Evolutionary conservation across 53 echinoderm and acorn worm genomes (phyloP).

Genomic region (Echinarachnius parma): DNA sequence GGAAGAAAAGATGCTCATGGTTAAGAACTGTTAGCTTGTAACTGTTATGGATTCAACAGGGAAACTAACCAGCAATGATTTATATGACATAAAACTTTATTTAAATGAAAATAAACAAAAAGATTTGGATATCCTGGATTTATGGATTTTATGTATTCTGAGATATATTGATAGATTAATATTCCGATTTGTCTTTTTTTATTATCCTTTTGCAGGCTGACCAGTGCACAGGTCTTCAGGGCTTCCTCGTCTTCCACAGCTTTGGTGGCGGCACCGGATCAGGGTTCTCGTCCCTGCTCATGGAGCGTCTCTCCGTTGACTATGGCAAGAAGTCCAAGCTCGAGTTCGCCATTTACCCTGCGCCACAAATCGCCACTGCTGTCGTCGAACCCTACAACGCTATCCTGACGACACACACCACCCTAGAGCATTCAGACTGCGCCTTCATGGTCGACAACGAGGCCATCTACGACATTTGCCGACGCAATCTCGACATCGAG

Average conservation of each 20-base stretch:
- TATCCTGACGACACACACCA: conserved; percentile 65
- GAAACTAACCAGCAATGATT: no score
- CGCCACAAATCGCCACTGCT: conserved; percentile 61
- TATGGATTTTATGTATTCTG: no score
- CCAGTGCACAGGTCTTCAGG: conserved; percentile 76
- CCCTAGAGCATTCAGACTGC: conserved; percentile 65
- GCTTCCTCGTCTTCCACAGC: conserved; percentile 88
- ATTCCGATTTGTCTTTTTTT: neutral
- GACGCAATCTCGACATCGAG: conserved; percentile 72
- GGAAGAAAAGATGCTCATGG: no score
- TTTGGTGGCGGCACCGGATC: conserved; percentile 88
- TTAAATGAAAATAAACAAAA: no score
- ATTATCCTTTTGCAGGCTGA: conserved; percentile 36
- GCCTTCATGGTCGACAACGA: conserved; percentile 80
- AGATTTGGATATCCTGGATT: no score
- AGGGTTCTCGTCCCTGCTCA: conserved; percentile 65
- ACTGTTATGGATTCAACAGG: no score
- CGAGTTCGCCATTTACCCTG: conserved; percentile 68
- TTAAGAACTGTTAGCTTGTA: no score
- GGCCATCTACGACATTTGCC: conserved; percentile 79
- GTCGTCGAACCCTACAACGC: conserved; percentile 66
- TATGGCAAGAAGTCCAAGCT: conserved; percentile 75
- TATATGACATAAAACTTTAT: no score
- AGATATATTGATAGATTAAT: neutral
- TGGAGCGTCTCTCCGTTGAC: conserved; percentile 66